Conservation (phyloP, 2,113 vertebrate species). For the Chamaetylas fuelleborni region DNA sequence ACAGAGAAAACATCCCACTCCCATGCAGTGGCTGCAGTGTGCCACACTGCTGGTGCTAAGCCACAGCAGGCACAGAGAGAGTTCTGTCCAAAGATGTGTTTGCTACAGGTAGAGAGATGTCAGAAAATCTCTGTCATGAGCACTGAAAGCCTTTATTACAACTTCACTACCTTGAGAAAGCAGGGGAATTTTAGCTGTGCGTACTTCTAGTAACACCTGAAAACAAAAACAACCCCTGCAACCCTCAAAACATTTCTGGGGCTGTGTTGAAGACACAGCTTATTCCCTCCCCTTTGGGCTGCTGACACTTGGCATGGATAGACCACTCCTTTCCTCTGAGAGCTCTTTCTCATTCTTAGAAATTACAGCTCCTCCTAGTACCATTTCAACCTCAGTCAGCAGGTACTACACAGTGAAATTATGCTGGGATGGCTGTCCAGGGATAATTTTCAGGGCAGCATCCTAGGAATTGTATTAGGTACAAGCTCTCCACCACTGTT, state of each 20-base stretch:
- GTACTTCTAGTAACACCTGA: neutral
- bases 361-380: neutral
- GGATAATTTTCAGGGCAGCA: neutral
- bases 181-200: neutral
- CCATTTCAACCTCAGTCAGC: neutral
- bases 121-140: neutral
- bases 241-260: neutral
- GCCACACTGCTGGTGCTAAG: neutral
- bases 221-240: neutral
- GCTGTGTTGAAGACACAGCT: neutral
- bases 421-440: neutral
- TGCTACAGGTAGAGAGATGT: neutral
- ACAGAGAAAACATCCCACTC: neutral
- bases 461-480: neutral
- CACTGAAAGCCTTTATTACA: neutral
- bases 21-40: accelerated
- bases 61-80: neutral
- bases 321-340: neutral
- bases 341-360: neutral
- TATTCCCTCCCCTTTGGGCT: neutral
- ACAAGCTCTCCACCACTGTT: neutral
- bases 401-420: neutral
- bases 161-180: neutral
- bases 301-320: neutral
- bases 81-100: neutral